phyloP scores from a whole-genome alignment of 1,140 invertebrate species.

The Hyphantria cunea region DNA sequence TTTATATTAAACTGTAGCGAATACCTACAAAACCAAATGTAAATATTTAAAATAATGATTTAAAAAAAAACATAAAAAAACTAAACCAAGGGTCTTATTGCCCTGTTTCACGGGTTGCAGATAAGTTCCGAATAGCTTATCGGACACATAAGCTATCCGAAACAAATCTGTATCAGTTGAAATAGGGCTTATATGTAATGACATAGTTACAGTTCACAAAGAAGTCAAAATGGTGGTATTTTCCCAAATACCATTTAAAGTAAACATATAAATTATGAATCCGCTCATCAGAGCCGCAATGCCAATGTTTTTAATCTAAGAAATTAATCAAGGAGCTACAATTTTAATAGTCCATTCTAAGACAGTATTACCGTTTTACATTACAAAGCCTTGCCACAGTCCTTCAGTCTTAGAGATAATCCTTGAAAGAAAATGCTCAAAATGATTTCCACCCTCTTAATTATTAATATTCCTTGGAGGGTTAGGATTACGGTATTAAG shows the following conservation, averaged over 20 bases:
- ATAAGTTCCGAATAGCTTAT: too few species aligned
- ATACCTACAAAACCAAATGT: too few species aligned
- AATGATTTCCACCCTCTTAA: constrained; percentile 29
- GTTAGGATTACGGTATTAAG: constrained; percentile 13
- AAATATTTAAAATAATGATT: too few species aligned
- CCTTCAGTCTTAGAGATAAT: not conserved
- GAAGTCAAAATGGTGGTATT: not conserved
- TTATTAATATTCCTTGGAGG: constrained; percentile 30
- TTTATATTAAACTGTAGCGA: too few species aligned
- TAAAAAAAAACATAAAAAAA: too few species aligned
- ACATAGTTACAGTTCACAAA: not conserved
- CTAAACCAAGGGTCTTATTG: too few species aligned
- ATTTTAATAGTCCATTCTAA: constrained; percentile 27
- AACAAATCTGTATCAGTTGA: too few species aligned
- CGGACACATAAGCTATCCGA: too few species aligned
- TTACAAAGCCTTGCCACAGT: constrained; percentile 11
- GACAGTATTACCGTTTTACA: constrained; percentile 24
- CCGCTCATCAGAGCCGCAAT: constrained; percentile 6
- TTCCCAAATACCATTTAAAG: not conserved
- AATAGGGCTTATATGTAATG: too few species aligned
- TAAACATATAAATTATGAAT: constrained; percentile 20
- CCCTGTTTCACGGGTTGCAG: too few species aligned
- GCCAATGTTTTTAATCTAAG: constrained; percentile 18
- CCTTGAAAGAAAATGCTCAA: constrained; percentile 20
- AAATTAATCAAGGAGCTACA: constrained; percentile 22